Percentiles rank a stretch among this genome's conserved stretches.
These are phyloP conservation scores for Campylomormyrus tamandua DNA, from an alignment of 2,113 vertebrate species.

Conservation along the genomic window DNA sequence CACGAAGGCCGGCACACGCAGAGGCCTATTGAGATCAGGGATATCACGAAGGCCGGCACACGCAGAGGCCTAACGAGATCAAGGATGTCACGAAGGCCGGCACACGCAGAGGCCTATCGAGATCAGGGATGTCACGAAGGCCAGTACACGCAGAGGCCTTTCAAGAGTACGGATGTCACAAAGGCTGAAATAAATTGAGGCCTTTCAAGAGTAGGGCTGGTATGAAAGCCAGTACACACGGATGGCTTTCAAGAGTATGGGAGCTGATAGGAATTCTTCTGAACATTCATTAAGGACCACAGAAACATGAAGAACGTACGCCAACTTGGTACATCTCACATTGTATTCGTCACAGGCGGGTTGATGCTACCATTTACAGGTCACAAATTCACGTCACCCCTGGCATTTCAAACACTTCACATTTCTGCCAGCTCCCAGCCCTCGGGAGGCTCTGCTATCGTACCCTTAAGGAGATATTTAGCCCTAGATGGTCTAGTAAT, in stretches of 20 bases:
- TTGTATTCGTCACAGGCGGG: not conserved
- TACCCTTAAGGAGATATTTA: not conserved
- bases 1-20: not conserved
- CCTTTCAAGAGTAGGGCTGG: not conserved
- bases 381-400: not conserved
- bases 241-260: not conserved
- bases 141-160: not conserved
- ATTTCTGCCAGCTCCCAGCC: not conserved
- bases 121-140: too few species aligned
- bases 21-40: not conserved
- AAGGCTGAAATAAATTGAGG: not conserved
- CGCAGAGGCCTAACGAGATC: not conserved
- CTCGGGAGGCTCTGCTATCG: not conserved
- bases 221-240: not conserved
- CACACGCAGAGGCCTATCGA: not conserved
- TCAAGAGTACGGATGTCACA: not conserved
- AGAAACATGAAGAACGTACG: not conserved
- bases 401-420: not conserved
- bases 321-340: not conserved
- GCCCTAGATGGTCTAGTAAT: not conserved
- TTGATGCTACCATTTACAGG: not conserved
- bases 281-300: not conserved
- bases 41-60: not conserved
- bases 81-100: not conserved
- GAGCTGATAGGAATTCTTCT: not conserved